Evolutionary conservation across 2,797 vertebrate species (phyloP).

Genomic region (Brotogeris chrysoptera): DNA sequence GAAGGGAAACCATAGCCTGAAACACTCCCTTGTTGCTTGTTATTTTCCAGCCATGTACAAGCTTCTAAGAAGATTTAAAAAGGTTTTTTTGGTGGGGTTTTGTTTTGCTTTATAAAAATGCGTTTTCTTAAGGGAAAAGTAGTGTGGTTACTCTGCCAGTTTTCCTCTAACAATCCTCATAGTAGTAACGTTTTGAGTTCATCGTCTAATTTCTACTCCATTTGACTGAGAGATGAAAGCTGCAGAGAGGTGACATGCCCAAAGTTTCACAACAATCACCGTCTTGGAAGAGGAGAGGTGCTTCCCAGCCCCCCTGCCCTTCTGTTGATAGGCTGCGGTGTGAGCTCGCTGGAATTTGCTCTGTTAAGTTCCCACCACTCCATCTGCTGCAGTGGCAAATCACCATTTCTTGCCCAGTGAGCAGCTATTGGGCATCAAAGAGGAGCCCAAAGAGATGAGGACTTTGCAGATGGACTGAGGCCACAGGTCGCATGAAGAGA

Average conservation of each 20-base stretch:
- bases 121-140: background rate
- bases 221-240: background rate
- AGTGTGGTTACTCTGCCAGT: background rate
- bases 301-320: background rate
- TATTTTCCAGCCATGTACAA: background rate
- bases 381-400: background rate
- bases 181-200: background rate
- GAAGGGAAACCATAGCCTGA: background rate
- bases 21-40: rapidly evolving
- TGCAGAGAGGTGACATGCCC: background rate
- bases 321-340: background rate
- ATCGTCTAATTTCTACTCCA: background rate
- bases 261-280: background rate
- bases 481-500: background rate
- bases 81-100: background rate
- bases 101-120: background rate
- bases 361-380: background rate
- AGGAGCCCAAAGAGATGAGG: background rate
- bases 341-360: background rate
- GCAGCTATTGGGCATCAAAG: background rate
- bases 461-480: background rate
- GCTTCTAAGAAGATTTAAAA: background rate
- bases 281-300: background rate
- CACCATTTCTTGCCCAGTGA: background rate
- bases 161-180: background rate